phyloP scores from a whole-genome alignment of 2,113 vertebrate species.

The Phyllopteryx taeniolatus region DNA sequence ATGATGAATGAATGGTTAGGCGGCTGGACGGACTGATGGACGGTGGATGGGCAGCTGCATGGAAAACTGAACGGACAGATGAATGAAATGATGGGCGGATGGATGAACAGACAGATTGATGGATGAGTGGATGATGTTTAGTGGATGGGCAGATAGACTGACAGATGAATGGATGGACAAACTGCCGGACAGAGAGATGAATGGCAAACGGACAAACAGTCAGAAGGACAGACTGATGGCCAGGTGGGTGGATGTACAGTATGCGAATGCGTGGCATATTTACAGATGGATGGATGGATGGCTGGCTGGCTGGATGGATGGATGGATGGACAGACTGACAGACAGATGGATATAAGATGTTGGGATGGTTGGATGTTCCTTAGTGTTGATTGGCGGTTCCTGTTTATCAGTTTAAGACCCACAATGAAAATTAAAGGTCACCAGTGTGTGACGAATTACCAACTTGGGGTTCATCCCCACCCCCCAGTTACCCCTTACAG shows the following conservation, averaged over 20 bases:
- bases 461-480: constrained; percentile 35
- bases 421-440: constrained; percentile 65
- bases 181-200: background rate
- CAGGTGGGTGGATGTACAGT: background rate
- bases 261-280: background rate
- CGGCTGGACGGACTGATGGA: background rate
- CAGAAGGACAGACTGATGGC: background rate
- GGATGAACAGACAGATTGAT: no score
- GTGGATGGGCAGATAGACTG: no score
- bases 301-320: background rate
- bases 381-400: background rate
- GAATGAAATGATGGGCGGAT: no score
- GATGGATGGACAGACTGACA: no score
- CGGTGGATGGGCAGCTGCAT: background rate
- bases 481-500: constrained; percentile 12
- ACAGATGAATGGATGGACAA: no score
- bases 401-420: constrained; percentile 53
- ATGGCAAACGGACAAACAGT: no score
- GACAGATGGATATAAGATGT: background rate
- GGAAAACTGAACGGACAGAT: background rate
- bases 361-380: background rate
- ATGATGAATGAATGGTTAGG: background rate
- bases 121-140: no score
- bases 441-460: constrained; percentile 57
- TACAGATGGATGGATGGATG: no score